Evolutionary conservation across 2,113 vertebrate species (phyloP).

Genomic region (Tringa solitaria): DNA sequence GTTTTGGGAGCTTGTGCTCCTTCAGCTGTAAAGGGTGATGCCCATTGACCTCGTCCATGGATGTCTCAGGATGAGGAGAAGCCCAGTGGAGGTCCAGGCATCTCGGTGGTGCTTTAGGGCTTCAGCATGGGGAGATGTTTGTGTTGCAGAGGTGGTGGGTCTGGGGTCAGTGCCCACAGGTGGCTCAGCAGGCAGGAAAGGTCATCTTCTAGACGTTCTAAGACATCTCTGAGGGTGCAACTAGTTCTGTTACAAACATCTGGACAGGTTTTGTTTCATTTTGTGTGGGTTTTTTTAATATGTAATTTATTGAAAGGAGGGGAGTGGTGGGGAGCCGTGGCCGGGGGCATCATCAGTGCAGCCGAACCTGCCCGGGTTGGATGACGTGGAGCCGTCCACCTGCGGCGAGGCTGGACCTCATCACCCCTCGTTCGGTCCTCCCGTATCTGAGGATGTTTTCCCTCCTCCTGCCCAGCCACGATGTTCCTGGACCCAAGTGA

Average conservation of each 20-base stretch:
- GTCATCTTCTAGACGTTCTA: neutral
- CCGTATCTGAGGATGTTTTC: rapidly evolving
- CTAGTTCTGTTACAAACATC: neutral
- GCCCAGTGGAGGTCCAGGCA: rapidly evolving
- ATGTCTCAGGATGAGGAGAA: neutral
- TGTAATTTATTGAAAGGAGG: neutral
- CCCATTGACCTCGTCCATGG: rapidly evolving
- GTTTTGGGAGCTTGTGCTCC: neutral
- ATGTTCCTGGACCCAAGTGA: neutral
- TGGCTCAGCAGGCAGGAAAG: neutral
- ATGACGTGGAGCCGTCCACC: rapidly evolving
- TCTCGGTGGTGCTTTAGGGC: neutral
- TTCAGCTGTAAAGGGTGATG: neutral
- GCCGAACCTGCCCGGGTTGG: rapidly evolving
- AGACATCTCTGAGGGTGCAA: rapidly evolving
- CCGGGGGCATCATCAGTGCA: neutral
- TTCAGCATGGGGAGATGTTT: neutral
- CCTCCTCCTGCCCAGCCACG: neutral
- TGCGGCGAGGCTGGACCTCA: rapidly evolving
- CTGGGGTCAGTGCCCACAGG: neutral
- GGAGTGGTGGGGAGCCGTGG: rapidly evolving
- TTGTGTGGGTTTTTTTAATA: rapidly evolving
- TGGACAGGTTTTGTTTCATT: neutral
- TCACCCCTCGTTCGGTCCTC: neutral
- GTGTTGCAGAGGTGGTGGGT: rapidly evolving